Evolutionary conservation across 2,113 vertebrate species (phyloP).

Genomic region (Struthio camelus): DNA sequence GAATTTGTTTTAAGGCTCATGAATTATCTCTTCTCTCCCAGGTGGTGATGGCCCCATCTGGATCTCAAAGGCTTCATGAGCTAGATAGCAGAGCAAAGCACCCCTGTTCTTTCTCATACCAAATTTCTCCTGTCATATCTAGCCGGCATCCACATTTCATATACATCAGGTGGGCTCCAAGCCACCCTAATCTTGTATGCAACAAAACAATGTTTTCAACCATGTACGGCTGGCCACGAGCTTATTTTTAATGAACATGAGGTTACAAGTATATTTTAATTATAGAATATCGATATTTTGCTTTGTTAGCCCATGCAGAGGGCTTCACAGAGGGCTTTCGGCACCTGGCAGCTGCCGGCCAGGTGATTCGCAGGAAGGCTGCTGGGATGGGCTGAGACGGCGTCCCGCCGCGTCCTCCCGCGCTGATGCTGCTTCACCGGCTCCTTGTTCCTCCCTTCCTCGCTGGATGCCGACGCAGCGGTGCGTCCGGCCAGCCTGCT

Average conservation of each 20-base stretch:
- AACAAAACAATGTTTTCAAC: not conserved
- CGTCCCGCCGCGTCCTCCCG: too few relatives aligned
- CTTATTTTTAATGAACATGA: not conserved
- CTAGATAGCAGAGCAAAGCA: not conserved
- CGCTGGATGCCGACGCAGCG: not conserved
- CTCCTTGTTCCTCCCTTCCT: not conserved
- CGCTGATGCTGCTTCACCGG: accelerated
- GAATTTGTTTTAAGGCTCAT: not conserved
- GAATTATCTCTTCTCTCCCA: not conserved
- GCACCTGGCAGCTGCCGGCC: not conserved
- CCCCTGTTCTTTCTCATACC: not conserved
- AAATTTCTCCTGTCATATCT: not conserved
- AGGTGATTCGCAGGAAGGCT: not conserved
- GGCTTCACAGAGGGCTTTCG: not conserved
- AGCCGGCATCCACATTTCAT: not conserved
- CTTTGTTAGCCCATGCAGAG: accelerated
- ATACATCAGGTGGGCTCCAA: not conserved
- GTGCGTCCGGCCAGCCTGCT: too few relatives aligned
- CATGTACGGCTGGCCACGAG: accelerated
- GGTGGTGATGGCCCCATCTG: not conserved
- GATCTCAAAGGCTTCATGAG: not conserved
- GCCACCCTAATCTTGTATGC: not conserved
- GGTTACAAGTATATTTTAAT: not conserved
- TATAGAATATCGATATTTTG: too few relatives aligned
- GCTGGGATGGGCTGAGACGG: accelerated